Base-by-base conservation (phyloP, 1,140 invertebrate genomes). In the Psilanteris sp. region DNA sequence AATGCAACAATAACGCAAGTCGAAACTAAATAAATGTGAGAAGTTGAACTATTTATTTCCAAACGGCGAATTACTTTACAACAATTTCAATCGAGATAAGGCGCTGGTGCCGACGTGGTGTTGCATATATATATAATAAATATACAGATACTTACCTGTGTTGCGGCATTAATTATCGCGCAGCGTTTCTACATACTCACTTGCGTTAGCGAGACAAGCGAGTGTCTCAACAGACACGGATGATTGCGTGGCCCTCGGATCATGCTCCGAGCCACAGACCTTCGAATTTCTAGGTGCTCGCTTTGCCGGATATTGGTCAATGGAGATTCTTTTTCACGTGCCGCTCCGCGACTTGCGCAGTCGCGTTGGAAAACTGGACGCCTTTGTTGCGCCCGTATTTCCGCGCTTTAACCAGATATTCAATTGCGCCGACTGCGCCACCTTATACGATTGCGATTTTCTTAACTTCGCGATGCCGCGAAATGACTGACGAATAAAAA, bases 301-400 rank as follows among this genome's bases (percentile, higher is more conserved):
- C 31, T 59, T 72, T 71, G 34, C 78, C 81, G 80, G 81, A 83
- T 81, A 73, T 81, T 83, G 71, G 72, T 79, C 71, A 81, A 81
- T 57, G 43, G 55, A 71, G 59, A 66, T 71, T 62, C 66, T 54
- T 70, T 66, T 68, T 59, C 59, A 43, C 34, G 43, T 22, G 27
- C 43, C 46, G 16, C 10, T 62, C 22, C 26, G 24, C 26, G 2
- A 15, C 54, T 70, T 70, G 41, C 52, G 41, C n/a, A 57, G 39
- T 31, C 26, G 41, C 39, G 22, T 54, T 52, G 34, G 34, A 37
- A 34, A 62, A 62, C 27, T 34, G 34, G 24, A 57, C 20, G 26
- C 14, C 16, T 32, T n/a, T n/a, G n/a, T n/a, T n/a, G n/a, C n/a
- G n/a, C n/a, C n/a, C n/a, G n/a, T n/a, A n/a, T n/a, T n/a, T n/a